Evolutionary conservation across 2,113 vertebrate species (phyloP).

Genomic region (Prunella fulvescens): DNA sequence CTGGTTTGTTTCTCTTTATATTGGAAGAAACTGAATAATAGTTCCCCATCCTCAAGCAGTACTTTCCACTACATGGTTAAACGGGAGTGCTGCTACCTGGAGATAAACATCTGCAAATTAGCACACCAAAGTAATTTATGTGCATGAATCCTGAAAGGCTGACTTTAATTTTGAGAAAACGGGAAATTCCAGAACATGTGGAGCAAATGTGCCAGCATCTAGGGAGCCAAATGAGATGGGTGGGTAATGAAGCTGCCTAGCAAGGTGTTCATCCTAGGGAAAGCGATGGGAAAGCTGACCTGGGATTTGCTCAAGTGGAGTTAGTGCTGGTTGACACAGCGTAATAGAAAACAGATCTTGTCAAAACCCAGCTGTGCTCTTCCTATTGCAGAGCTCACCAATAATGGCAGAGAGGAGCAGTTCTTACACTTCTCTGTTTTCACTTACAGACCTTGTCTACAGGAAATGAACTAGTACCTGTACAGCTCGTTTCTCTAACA

Average conservation of each 20-base stretch:
- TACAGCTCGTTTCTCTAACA: not conserved
- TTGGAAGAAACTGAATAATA: not conserved
- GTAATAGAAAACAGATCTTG: not conserved
- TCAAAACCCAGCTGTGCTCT: not conserved
- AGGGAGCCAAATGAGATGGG: not conserved
- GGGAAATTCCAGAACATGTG: slow-evolving; percentile 33
- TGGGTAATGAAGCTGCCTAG: not conserved
- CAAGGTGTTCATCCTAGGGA: not conserved
- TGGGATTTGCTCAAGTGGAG: not conserved
- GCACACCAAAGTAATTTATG: slow-evolving; percentile 27
- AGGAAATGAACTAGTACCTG: not conserved
- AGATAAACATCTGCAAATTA: slow-evolving; percentile 54
- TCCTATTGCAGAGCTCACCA: not conserved
- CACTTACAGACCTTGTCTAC: not conserved
- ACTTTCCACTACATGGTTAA: slow-evolving; percentile 31
- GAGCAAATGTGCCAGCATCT: not conserved
- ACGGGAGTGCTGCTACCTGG: not conserved
- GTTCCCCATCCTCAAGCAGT: not conserved
- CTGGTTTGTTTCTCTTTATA: not conserved
- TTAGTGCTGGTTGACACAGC: not conserved
- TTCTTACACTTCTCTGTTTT: not conserved
- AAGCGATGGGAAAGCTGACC: not conserved
- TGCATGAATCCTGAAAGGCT: slow-evolving; percentile 25
- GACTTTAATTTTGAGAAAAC: slow-evolving; percentile 52
- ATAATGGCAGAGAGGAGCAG: not conserved